A percentile compares a stretch with the other conserved stretches of the same genome.
Evolutionary conservation across 2,888 invertebrate species (phyloP).

Genomic region (Hetaerina titia): DNA sequence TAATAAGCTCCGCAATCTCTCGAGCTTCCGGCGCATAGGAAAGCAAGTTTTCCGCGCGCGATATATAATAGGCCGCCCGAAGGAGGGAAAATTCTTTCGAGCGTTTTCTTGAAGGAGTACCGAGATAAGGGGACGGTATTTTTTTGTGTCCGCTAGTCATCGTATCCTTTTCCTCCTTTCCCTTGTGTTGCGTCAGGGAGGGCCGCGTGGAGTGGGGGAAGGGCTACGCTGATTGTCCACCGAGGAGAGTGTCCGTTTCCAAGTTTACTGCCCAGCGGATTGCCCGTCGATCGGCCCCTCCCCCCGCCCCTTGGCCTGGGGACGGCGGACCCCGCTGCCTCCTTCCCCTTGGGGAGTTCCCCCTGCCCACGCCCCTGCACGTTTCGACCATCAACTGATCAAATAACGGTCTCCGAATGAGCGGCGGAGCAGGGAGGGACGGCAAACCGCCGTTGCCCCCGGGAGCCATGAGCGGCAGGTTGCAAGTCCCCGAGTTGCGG

Average conservation of each 20-base stretch:
- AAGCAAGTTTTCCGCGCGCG: background rate
- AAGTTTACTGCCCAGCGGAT: background rate
- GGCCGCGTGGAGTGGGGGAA: background rate
- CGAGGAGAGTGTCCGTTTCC: background rate
- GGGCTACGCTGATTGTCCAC: background rate
- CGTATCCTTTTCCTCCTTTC: background rate
- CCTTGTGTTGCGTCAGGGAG: background rate
- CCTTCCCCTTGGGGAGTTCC: background rate
- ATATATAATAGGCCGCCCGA: constrained; percentile 9
- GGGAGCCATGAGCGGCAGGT: constrained; percentile 76
- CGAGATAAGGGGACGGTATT: background rate
- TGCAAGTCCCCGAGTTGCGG: constrained; percentile 85
- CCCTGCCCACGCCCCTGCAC: background rate
- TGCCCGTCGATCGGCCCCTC: constrained; percentile 26
- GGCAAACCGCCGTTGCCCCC: constrained; percentile 61
- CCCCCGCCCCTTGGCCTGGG: background rate
- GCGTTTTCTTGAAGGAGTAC: background rate
- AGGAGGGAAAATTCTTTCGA: background rate
- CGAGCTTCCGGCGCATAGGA: background rate
- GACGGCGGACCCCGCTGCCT: background rate
- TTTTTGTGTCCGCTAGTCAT: background rate
- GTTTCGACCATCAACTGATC: background rate
- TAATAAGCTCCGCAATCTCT: background rate
- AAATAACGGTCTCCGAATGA: constrained; percentile 22
- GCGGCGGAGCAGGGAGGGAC: background rate